Percentiles rank a stretch among this genome's conserved stretches.
Conservation (phyloP, 1,140 invertebrate genomes). For the Halictus rubicundus region DNA sequence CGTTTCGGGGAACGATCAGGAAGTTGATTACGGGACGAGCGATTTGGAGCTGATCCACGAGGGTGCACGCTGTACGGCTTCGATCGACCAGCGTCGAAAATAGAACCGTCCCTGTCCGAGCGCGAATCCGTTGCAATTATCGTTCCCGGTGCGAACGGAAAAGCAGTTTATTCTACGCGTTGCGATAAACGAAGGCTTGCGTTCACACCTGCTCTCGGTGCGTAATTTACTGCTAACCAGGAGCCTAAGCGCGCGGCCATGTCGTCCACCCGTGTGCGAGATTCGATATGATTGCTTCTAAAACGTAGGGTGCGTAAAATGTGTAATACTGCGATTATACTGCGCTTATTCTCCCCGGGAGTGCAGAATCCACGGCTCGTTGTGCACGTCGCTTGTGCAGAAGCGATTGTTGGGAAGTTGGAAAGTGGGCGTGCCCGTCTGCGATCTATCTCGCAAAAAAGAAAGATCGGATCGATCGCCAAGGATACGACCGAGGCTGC, state of each 20-base stretch:
- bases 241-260: no score
- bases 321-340: no score
- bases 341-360: no score
- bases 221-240: no score
- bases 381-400: slow-evolving; percentile 38
- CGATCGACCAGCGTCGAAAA: background rate
- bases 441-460: slow-evolving; percentile 65
- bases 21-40: background rate
- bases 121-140: slow-evolving; percentile 13
- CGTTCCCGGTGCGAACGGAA: background rate
- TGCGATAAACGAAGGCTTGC: no score
- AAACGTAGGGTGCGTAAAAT: no score
- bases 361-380: background rate
- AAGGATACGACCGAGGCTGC: slow-evolving; percentile 37
- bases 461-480: slow-evolving; percentile 63
- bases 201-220: no score
- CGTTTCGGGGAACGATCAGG: background rate
- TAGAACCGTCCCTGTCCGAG: background rate
- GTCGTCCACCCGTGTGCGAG: no score
- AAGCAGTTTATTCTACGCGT: no score
- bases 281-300: no score
- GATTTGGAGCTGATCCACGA: background rate
- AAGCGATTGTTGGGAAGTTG: slow-evolving; percentile 72
- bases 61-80: background rate
- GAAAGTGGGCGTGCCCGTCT: slow-evolving; percentile 72